A percentile compares a stretch with the other conserved stretches of the same genome.
These are phyloP conservation scores for Cinara cedri DNA, from an alignment of 2,888 invertebrate species.

Conservation along the genomic window DNA sequence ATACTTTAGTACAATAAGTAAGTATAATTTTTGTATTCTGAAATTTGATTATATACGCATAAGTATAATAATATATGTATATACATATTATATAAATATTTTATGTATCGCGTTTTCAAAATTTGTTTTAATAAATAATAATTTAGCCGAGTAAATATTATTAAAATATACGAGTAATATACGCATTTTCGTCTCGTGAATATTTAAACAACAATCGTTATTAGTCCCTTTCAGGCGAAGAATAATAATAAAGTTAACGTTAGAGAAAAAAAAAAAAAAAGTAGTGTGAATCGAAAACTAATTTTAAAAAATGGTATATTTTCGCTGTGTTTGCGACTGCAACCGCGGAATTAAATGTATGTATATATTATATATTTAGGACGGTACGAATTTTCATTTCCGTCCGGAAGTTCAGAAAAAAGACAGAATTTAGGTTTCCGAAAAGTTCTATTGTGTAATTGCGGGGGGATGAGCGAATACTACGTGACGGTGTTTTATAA, in stretches of 20 bases:
- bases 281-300: constrained; percentile 2
- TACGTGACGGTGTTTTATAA: no score
- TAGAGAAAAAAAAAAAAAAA: neutral
- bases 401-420: neutral
- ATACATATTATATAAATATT: no score
- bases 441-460: neutral
- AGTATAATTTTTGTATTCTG: neutral
- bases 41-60: neutral
- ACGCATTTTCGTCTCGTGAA: neutral
- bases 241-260: neutral
- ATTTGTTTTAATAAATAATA: neutral
- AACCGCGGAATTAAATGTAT: no score
- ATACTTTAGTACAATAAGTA: neutral
- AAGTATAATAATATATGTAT: no score
- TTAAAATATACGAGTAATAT: neutral
- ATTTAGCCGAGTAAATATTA: constrained; percentile 1
- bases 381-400: neutral
- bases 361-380: neutral
- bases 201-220: constrained; percentile 10
- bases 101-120: neutral
- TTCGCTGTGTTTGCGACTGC: neutral
- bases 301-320: constrained; percentile 22
- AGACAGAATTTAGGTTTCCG: neutral
- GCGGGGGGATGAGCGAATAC: no score
- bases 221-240: neutral